Evolutionary conservation across 2,797 vertebrate species (phyloP).

Genomic region (Euphonia xanthogaster): DNA sequence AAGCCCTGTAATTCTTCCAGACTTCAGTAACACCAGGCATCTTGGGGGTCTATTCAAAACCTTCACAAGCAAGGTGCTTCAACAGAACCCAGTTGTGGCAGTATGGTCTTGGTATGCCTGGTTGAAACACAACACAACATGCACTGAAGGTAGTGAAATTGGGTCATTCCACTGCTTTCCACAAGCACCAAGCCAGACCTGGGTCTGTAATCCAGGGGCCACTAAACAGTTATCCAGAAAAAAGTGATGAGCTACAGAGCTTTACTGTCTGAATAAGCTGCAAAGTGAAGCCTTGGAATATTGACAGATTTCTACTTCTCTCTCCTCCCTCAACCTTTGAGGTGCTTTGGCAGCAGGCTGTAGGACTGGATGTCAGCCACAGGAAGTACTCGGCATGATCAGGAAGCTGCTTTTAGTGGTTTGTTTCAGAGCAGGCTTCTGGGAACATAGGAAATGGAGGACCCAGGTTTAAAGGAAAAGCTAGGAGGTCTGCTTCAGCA

Average conservation of each 20-base stretch:
- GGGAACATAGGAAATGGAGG: slow-evolving; percentile 38
- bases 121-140: background rate
- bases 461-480: background rate
- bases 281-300: background rate
- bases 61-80: background rate
- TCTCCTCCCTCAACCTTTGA: background rate
- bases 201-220: background rate
- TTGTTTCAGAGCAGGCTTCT: slow-evolving; percentile 11
- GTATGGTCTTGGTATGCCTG: background rate
- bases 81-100: background rate
- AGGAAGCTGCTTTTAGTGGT: background rate
- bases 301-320: background rate
- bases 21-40: background rate
- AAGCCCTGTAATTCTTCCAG: background rate
- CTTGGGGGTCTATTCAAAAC: background rate
- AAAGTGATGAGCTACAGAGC: background rate
- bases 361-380: slow-evolving; percentile 31
- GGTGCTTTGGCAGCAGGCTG: background rate
- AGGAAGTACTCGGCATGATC: background rate
- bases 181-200: background rate
- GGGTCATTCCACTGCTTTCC: background rate
- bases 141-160: background rate
- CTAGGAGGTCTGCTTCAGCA: background rate
- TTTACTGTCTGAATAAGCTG: background rate
- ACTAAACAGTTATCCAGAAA: background rate